Percentiles rank a stretch among this genome's conserved stretches.
Evolutionary conservation across 2,797 vertebrate species (phyloP).

Genomic region (Gambusia yucatana): DNA sequence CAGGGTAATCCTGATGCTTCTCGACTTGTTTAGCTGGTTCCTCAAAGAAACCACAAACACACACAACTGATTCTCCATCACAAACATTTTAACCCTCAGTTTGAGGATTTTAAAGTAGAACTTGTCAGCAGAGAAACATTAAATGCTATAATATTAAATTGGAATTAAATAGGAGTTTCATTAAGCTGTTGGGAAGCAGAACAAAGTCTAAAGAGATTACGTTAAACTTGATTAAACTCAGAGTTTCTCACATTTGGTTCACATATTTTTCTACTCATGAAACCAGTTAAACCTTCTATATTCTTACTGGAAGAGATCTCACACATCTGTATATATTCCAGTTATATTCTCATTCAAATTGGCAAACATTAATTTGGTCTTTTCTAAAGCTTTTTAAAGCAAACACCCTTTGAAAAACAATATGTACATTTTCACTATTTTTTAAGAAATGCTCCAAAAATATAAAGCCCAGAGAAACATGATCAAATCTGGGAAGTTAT

Average conservation of each 20-base stretch:
- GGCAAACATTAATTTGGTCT: not conserved
- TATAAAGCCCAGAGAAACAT: not conserved
- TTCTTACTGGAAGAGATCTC: not conserved
- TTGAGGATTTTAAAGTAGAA: slow-evolving; percentile 14
- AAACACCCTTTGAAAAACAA: not conserved
- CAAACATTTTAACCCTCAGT: slow-evolving; percentile 29
- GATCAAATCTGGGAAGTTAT: not conserved
- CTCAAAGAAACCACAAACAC: slow-evolving; percentile 25
- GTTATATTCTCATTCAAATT: not conserved
- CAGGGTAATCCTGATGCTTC: slow-evolving; percentile 58
- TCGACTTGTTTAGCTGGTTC: slow-evolving; percentile 71
- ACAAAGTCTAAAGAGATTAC: not conserved
- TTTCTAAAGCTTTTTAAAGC: not conserved
- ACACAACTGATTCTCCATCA: slow-evolving; percentile 16
- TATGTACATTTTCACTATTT: not conserved
- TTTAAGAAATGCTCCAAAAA: not conserved
- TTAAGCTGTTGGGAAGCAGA: not conserved
- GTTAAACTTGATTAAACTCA: not conserved
- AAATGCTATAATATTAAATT: not conserved
- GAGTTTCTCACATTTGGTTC: too few species aligned
- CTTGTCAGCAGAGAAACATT: slow-evolving; percentile 9
- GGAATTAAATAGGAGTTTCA: not conserved
- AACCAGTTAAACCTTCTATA: not conserved
- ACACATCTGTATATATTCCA: not conserved
- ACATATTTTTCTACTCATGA: not conserved